Conservation (phyloP, 2,113 vertebrate species). For the Coregonus clupeaformis region DNA sequence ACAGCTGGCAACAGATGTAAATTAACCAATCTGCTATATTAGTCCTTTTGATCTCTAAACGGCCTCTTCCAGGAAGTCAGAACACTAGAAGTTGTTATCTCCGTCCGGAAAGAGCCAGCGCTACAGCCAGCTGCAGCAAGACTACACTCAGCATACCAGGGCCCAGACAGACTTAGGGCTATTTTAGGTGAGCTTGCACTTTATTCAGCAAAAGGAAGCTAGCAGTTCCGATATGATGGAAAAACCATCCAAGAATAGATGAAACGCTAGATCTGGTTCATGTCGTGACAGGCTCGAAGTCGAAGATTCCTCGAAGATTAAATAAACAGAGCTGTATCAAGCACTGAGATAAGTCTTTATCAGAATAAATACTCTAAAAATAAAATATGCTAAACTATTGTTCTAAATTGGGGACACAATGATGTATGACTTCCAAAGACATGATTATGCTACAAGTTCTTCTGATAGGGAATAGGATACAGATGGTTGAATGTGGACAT, state of each 20-base stretch:
- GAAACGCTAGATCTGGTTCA: constrained; percentile 64
- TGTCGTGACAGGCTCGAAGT: constrained; percentile 57
- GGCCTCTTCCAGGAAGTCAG: background rate
- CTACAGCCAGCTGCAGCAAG: constrained; percentile 33
- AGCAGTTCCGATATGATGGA: constrained; percentile 31
- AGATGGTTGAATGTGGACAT: background rate
- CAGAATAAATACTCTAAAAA: constrained; percentile 27
- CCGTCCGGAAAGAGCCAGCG: constrained; percentile 28
- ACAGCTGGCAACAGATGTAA: background rate
- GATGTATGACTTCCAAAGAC: constrained; percentile 41
- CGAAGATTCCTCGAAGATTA: constrained; percentile 9
- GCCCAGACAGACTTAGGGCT: constrained; percentile 13
- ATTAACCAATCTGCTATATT: background rate
- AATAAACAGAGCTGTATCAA: constrained; percentile 38
- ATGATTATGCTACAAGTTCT: constrained; percentile 2
- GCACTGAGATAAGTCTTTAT: constrained; percentile 36
- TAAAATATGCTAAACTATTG: constrained; percentile 22
- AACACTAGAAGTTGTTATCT: constrained; percentile 14
- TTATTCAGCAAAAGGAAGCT: constrained; percentile 47
- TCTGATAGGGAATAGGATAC: constrained; percentile 13
- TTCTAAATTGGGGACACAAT: constrained; percentile 3
- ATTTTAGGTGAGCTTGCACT: constrained; percentile 45
- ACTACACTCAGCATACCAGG: constrained; percentile 35
- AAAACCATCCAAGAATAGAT: constrained; percentile 58
- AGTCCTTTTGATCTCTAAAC: background rate